Base-by-base conservation (phyloP, 1,140 invertebrate genomes). In the Charaxes varanes region DNA sequence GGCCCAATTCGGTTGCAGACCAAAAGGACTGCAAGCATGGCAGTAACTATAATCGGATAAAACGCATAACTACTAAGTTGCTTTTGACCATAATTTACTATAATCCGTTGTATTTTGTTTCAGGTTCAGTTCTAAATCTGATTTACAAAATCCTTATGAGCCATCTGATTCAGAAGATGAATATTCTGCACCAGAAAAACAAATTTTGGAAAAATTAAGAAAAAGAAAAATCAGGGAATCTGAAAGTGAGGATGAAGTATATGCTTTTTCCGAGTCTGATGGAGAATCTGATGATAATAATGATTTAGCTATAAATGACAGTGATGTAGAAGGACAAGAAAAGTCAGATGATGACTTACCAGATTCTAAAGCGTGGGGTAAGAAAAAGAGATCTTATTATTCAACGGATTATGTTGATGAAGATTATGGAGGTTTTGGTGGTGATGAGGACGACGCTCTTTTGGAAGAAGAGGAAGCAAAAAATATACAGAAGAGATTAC, bases 371-470 rank as follows among this genome's bases (percentile, higher is more conserved):
- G 93, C 93, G 10, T 97, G 96, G 95, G 95, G 95, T 6, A 90
- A 89, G 56, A 92, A 92, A 43, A 92, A 92, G 52, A 88, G 81
- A 51, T 86, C 87, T 22, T 97, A 90, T 76, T 96, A 95, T 77
- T 90, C 91, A 24, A 93, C 94, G 1, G 94, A 96, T 86, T 96
- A 94, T 80, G 90, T 95, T 7, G 94, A 96, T 85, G 87, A 91
- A 53, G 94, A 96, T 84, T 94, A 92, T 87, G 88, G 90, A 21
- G 90, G 88, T 12, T 91, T 90, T 79, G 87, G 88, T 47, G 88
- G 89, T 50, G 89, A 92, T 60, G 89, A 91, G 55, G 88, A 89
- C 55, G 85, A 88, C 40, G 94, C 94, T 11, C 88, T 91, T 46
- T 84, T 92, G 49, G 94, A 97, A 83, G 94, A 96, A 80, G 86